Percentiles rank a stretch among this genome's conserved stretches.
These are phyloP conservation scores for Toxotes chatareus DNA, from an alignment of 2,113 vertebrate species.

Conservation along the genomic window DNA sequence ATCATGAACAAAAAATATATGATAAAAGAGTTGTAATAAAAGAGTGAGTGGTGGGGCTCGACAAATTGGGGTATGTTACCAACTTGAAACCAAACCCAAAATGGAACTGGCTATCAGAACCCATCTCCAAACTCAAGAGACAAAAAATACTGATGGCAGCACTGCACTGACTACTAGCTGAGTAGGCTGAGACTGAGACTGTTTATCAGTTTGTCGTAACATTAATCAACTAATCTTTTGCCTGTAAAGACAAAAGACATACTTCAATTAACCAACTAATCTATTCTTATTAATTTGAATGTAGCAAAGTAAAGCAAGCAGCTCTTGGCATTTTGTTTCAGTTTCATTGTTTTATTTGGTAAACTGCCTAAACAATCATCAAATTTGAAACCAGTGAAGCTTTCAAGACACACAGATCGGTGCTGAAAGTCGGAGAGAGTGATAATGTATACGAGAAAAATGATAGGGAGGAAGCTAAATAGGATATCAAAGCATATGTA, in stretches of 20 bases:
- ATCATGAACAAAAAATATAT: too few species aligned
- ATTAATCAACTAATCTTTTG: neutral
- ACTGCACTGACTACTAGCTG: too few species aligned
- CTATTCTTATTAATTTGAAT: neutral
- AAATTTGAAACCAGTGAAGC: neutral
- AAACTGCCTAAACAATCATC: neutral
- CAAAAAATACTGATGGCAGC: too few species aligned
- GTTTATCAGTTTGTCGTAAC: neutral
- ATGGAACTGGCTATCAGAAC: neutral
- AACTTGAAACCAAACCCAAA: neutral
- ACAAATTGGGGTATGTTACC: too few species aligned
- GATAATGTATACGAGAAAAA: slow-evolving; percentile 11
- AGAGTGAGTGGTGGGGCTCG: too few species aligned
- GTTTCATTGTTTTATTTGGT: neutral
- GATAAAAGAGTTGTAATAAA: too few species aligned
- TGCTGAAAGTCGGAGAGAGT: neutral
- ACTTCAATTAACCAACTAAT: slow-evolving; percentile 9
- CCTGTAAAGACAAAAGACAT: neutral
- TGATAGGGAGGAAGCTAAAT: slow-evolving; percentile 21
- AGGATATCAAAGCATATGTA: slow-evolving; percentile 54
- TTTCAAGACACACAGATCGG: neutral
- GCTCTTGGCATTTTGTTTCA: neutral
- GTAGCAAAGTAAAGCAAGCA: neutral
- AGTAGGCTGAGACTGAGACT: too few species aligned
- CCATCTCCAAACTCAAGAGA: neutral